Evolutionary conservation across 2,797 vertebrate species (phyloP).

Genomic region (Alosa sapidissima): DNA sequence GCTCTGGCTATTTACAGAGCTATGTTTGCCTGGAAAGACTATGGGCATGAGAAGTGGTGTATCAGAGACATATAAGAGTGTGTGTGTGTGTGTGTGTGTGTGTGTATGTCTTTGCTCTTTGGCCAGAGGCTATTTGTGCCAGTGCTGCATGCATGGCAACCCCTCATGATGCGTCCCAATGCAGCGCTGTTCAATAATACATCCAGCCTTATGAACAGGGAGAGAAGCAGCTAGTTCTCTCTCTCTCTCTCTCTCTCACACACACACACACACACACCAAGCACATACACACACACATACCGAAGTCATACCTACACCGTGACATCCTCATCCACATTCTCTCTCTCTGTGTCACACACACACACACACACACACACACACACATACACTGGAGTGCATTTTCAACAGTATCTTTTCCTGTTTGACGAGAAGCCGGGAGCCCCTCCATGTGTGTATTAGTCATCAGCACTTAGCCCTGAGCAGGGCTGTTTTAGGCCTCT

Average conservation of each 20-base stretch:
- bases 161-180: constrained; percentile 13
- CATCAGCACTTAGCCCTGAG: background rate
- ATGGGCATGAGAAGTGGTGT: background rate
- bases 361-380: background rate
- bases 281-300: too few relatives aligned
- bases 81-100: background rate
- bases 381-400: background rate
- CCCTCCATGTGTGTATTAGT: background rate
- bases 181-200: constrained; percentile 58
- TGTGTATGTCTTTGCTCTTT: background rate
- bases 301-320: too few relatives aligned
- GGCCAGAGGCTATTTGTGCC: background rate
- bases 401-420: background rate
- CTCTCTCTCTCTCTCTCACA: background rate
- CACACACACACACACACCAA: background rate
- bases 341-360: background rate
- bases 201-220: constrained; percentile 35
- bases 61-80: background rate
- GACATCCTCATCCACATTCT: background rate
- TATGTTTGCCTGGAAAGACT: background rate
- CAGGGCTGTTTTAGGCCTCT: background rate
- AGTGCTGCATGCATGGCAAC: background rate
- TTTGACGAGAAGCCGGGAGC: background rate
- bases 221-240: background rate
- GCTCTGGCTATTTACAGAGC: background rate